Conservation (phyloP, 2,888 invertebrate species). For the Agrochola macilenta region DNA sequence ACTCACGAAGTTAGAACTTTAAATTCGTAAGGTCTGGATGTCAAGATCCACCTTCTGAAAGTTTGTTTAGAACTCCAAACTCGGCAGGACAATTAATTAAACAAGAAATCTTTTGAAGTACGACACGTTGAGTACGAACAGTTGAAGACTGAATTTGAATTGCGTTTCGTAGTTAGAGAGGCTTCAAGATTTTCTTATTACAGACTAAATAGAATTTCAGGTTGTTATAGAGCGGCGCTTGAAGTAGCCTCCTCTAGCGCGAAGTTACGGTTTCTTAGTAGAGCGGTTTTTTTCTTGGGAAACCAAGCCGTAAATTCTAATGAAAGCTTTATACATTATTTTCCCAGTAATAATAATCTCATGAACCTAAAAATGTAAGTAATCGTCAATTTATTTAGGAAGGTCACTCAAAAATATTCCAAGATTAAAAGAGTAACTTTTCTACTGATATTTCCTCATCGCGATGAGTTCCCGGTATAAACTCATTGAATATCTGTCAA, state of each 20-base stretch:
- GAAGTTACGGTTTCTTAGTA: background rate
- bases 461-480: background rate
- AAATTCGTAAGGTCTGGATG: constrained; percentile 46
- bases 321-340: background rate
- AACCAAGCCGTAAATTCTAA: background rate
- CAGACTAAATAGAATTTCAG: background rate
- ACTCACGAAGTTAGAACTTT: constrained; percentile 40
- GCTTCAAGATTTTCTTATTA: constrained; percentile 7
- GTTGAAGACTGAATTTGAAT: constrained; percentile 50
- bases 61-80: constrained; percentile 55
- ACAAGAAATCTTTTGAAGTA: constrained; percentile 53
- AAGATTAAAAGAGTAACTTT: background rate
- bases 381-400: background rate
- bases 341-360: background rate
- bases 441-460: background rate
- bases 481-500: background rate
- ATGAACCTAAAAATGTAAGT: background rate
- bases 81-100: constrained; percentile 57
- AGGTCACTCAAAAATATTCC: background rate
- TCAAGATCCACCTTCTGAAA: constrained; percentile 51
- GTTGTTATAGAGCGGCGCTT: background rate
- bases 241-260: background rate
- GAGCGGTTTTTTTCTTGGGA: background rate
- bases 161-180: constrained; percentile 19
- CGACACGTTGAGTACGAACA: constrained; percentile 42